These are phyloP conservation scores for Melanotaenia duboulayi DNA, from an alignment of 2,113 vertebrate species.

Conservation along the genomic window DNA sequence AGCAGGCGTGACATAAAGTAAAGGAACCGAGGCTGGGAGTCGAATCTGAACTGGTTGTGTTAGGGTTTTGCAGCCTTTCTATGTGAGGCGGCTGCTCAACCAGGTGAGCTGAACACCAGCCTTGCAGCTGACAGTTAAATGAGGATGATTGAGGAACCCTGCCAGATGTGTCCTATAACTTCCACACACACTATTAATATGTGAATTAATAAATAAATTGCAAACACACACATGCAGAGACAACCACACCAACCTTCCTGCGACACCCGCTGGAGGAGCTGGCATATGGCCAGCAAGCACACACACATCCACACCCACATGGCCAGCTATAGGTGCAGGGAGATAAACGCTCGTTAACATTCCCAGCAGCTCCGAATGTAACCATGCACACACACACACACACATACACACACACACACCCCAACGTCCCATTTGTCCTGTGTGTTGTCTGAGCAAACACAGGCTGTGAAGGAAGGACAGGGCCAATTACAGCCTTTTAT, in stretches of 20 bases:
- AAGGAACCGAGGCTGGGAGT: too few species aligned
- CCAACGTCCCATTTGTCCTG: constrained; percentile 69
- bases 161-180: constrained; percentile 4
- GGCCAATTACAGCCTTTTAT: constrained; percentile 79
- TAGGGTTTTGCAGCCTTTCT: too few species aligned
- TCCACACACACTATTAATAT: background rate
- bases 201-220: background rate
- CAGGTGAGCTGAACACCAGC: too few species aligned
- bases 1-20: too few species aligned
- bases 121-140: background rate
- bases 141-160: too few species aligned
- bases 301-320: constrained; percentile 28
- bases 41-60: too few species aligned
- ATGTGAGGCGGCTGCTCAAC: too few species aligned
- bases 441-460: constrained; percentile 81
- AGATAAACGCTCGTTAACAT: constrained; percentile 60
- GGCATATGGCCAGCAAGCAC: constrained; percentile 52
- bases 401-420: constrained; percentile 22
- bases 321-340: constrained; percentile 37
- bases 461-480: constrained; percentile 66
- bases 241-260: constrained; percentile 14
- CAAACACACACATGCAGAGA: background rate
- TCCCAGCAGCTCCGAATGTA: constrained; percentile 53
- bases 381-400: constrained; percentile 30
- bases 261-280: constrained; percentile 43